Evolutionary conservation across 2,113 vertebrate genomes (phyloP).

Genomic region (Genyomyrus donnyi): DNA sequence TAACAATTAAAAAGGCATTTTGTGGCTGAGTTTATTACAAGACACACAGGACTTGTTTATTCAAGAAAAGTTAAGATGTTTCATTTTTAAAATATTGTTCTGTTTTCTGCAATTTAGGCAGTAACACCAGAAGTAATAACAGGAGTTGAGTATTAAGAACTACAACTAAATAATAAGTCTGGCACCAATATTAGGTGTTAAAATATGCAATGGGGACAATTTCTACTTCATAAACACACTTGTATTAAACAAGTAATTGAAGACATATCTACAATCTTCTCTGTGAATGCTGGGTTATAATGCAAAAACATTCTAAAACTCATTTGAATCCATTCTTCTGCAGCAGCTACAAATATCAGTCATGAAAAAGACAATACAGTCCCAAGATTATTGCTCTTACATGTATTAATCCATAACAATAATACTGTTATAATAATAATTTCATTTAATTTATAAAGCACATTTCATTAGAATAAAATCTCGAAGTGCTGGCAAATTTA

Average conservation of each 20-base stretch:
- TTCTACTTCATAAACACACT: neutral
- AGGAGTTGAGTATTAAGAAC: neutral
- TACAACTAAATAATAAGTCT: neutral
- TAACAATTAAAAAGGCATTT: neutral
- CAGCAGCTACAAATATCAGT: neutral
- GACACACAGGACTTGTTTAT: neutral
- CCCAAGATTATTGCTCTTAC: neutral
- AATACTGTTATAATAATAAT: neutral
- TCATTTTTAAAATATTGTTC: neutral
- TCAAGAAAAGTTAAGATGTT: conserved; percentile 8
- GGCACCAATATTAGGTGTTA: neutral
- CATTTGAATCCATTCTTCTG: neutral
- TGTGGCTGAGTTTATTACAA: neutral
- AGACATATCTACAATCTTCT: neutral
- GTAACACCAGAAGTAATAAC: neutral
- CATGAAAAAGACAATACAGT: neutral
- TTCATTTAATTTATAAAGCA: too few species aligned
- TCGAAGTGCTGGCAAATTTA: neutral
- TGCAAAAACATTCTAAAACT: neutral
- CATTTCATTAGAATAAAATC: too few species aligned
- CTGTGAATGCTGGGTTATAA: neutral
- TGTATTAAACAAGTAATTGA: neutral
- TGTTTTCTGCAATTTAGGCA: neutral
- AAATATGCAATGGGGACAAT: neutral
- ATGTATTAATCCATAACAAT: neutral